Evolutionary conservation across 2,113 vertebrate species (phyloP).

Genomic region (Theristicus caerulescens): DNA sequence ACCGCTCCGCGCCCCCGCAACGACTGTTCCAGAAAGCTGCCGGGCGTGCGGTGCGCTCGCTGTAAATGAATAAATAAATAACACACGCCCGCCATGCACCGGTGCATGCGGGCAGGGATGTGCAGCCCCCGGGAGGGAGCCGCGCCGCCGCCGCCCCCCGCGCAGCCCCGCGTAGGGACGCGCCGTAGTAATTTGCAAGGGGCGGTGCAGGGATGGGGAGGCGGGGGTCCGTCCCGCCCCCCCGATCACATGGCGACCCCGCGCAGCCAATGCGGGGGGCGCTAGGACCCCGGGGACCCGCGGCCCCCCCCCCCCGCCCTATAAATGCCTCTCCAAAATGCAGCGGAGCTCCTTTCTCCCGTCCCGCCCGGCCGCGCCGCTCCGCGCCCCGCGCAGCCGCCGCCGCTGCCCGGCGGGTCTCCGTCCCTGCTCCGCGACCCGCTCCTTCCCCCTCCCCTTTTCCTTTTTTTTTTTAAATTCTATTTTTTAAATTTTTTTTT

Average conservation of each 20-base stretch:
- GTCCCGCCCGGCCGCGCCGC: conserved; percentile 32
- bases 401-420: not conserved
- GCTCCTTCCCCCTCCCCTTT: not conserved
- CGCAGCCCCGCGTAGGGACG: not conserved
- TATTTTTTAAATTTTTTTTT: conserved; percentile 37
- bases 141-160: not conserved
- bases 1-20: not conserved
- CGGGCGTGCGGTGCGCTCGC: not conserved
- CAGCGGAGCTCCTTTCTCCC: conserved; percentile 83
- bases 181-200: conserved; percentile 62
- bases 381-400: conserved; percentile 57
- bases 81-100: not conserved
- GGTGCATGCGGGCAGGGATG: not conserved
- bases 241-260: conserved; percentile 77
- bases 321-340: conserved; percentile 87
- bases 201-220: not conserved
- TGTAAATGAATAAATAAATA: not conserved
- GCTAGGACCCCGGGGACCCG: conserved; percentile 81
- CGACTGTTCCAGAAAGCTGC: not conserved
- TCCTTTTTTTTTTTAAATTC: not conserved
- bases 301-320: conserved; percentile 70
- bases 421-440: not conserved
- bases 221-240: conserved; percentile 15
- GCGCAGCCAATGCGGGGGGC: conserved; percentile 80
- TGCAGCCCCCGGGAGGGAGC: not conserved